Evolutionary conservation across 2,797 vertebrate species (phyloP).

Genomic region (Paramormyrops hopkinsi): DNA sequence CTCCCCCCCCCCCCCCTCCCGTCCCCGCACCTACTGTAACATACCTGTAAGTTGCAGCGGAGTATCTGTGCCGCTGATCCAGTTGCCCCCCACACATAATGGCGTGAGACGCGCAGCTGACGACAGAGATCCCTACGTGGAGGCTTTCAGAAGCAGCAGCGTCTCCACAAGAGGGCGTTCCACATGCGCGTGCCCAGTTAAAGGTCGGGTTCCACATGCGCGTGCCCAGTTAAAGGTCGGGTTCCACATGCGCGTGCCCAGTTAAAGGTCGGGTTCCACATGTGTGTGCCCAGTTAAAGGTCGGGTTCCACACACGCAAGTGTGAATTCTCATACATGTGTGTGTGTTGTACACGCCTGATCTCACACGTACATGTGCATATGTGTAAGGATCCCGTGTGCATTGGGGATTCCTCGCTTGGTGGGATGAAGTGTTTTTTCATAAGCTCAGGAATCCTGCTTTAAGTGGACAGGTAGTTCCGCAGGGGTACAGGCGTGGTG

Average conservation of each 20-base stretch:
- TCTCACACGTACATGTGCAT: neutral
- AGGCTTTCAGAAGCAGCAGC: neutral
- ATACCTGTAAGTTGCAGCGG: neutral
- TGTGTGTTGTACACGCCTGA: neutral
- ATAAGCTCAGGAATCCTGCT: constrained; percentile 93
- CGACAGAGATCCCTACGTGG: constrained; percentile 24
- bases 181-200: neutral
- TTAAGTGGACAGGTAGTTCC: constrained; percentile 64
- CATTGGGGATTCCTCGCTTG: neutral
- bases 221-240: neutral
- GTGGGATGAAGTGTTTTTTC: constrained; percentile 58
- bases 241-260: neutral
- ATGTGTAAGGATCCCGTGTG: neutral
- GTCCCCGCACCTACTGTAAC: neutral
- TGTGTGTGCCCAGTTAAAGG: neutral
- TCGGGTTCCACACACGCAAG: neutral
- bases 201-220: neutral
- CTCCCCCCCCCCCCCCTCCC: neutral
- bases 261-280: neutral
- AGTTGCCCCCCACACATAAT: constrained; percentile 22
- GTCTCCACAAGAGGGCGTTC: neutral
- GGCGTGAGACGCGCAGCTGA: constrained; percentile 25
- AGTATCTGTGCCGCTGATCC: constrained; percentile 42
- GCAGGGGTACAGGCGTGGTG: constrained; percentile 68
- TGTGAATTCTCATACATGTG: neutral